phyloP scores from a whole-genome alignment of 35 echinoderm and acorn worm genomes.

The Hemicentrotus pulcherrimus region DNA sequence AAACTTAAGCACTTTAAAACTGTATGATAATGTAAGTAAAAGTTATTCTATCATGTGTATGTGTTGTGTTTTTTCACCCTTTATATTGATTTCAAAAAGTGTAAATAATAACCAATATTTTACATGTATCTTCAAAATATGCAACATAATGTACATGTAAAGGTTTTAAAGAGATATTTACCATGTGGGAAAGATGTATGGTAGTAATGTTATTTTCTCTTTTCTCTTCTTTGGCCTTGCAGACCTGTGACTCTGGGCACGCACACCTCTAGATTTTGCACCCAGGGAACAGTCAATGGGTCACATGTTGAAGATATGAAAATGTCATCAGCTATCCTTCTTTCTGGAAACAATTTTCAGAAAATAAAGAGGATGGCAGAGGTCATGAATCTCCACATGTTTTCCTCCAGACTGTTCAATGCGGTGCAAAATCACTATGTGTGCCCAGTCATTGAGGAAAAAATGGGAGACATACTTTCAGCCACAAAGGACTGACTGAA shows the following conservation, averaged over 20 bases:
- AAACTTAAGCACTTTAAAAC: too few species aligned
- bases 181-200: too few species aligned
- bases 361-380: neutral
- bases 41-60: too few species aligned
- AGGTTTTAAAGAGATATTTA: too few species aligned
- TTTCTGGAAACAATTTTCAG: neutral
- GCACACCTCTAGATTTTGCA: neutral
- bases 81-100: too few species aligned
- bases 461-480: neutral
- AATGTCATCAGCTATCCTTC: neutral
- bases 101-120: too few species aligned
- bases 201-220: too few species aligned
- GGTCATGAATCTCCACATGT: neutral
- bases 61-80: too few species aligned
- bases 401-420: neutral
- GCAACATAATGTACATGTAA: too few species aligned
- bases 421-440: neutral
- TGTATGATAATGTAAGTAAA: too few species aligned
- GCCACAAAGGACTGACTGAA: neutral
- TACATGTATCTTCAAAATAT: too few species aligned
- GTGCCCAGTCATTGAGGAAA: neutral
- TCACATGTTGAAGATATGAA: neutral
- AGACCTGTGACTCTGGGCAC: neutral
- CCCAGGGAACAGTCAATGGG: neutral
- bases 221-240: neutral